phyloP scores from a whole-genome alignment of 2,113 vertebrate genomes.

The Corythoichthys haematopterus region DNA sequence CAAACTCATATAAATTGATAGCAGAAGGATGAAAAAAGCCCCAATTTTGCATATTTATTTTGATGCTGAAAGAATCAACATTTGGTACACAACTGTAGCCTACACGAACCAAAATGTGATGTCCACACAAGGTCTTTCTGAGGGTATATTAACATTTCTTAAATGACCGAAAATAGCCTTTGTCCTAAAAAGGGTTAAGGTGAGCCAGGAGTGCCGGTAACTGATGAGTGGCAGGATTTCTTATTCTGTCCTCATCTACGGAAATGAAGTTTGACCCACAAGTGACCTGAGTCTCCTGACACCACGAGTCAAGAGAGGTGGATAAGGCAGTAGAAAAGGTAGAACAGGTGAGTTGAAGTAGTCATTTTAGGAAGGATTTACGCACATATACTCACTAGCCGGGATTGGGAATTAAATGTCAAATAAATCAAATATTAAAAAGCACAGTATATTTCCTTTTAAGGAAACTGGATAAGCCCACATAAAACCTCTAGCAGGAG shows the following conservation, averaged over 20 bases:
- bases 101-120: too few species aligned
- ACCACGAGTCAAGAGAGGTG: conserved; percentile 21
- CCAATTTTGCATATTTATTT: too few species aligned
- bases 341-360: background rate
- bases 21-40: too few species aligned
- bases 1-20: too few species aligned
- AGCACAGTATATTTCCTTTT: conserved; percentile 40
- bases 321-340: background rate
- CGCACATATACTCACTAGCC: background rate
- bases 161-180: too few species aligned
- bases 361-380: conserved; percentile 9
- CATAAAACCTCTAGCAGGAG: background rate
- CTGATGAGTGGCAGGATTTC: conserved; percentile 56
- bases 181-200: conserved; percentile 10
- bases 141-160: too few species aligned
- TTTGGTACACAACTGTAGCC: too few species aligned
- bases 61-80: too few species aligned
- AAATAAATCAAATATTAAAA: conserved; percentile 2
- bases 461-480: conserved; percentile 35
- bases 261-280: conserved; percentile 58
- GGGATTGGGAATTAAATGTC: background rate
- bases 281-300: conserved; percentile 53
- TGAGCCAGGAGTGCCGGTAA: conserved; percentile 41
- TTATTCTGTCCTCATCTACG: conserved; percentile 64
- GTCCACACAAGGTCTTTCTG: too few species aligned